Conservation (phyloP, 2,888 invertebrate species). For the Cataglyphis altisquamis region DNA sequence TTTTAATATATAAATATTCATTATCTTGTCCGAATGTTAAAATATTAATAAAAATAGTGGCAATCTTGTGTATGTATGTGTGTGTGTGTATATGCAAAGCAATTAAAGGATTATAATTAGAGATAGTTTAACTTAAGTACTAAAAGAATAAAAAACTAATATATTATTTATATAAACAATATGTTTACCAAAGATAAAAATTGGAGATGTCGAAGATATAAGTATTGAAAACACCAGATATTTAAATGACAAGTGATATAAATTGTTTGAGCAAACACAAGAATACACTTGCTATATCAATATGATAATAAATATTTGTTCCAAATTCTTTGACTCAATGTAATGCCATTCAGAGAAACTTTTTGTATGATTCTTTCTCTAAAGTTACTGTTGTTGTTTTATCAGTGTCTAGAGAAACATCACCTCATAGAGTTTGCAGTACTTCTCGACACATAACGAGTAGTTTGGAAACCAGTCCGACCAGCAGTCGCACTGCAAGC, state of each 20-base stretch:
- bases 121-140: background rate
- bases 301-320: background rate
- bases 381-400: slow-evolving; percentile 28
- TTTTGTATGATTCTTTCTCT: background rate
- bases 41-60: background rate
- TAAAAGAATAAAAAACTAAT: slow-evolving; percentile 7
- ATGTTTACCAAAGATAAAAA: background rate
- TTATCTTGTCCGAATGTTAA: background rate
- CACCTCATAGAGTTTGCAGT: slow-evolving; percentile 88
- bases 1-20: background rate
- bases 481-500: slow-evolving; percentile 85
- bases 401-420: slow-evolving; percentile 90
- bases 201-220: background rate
- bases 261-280: background rate
- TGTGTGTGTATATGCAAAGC: background rate
- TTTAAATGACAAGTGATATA: background rate
- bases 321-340: background rate
- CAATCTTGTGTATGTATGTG: background rate
- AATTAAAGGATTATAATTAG: background rate
- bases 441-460: slow-evolving; percentile 84
- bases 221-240: background rate
- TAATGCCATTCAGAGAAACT: background rate
- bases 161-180: background rate
- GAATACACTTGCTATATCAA: background rate
- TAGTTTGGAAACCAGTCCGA: slow-evolving; percentile 85